Evolutionary conservation across 2,888 invertebrate species (phyloP).

Genomic region (Andrena minutula): DNA sequence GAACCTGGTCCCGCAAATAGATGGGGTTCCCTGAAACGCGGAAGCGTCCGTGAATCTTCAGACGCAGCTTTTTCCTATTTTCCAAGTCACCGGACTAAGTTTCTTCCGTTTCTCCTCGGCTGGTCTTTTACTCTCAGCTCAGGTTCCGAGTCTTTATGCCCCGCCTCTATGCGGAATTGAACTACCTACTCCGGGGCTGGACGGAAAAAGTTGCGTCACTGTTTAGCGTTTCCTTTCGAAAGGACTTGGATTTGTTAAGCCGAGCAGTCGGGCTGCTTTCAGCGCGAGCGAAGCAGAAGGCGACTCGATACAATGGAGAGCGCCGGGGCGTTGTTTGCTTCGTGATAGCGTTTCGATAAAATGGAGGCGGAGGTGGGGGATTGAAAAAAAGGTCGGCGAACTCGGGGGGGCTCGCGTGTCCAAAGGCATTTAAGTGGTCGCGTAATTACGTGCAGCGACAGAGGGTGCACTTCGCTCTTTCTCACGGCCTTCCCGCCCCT

Average conservation of each 20-base stretch:
- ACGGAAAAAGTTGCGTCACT: background rate
- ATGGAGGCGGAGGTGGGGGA: background rate
- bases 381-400: constrained; percentile 43
- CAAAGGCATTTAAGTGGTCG: constrained; percentile 68
- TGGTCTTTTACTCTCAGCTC: no score
- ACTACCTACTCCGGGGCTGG: no score
- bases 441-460: constrained; percentile 65
- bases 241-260: background rate
- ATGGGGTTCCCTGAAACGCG: no score
- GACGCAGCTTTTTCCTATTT: no score
- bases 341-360: constrained; percentile 45
- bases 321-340: background rate
- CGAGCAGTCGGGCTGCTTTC: background rate
- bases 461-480: constrained; percentile 68
- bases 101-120: no score
- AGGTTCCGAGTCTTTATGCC: no score
- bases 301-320: background rate
- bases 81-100: no score
- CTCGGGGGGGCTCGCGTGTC: constrained; percentile 59
- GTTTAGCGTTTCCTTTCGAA: background rate
- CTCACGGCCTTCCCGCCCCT: constrained; percentile 62
- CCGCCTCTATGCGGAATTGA: no score
- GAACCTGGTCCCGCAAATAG: background rate
- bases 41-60: no score
- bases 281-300: background rate